Conservation (phyloP, 2,797 vertebrate genomes). For the Alcedo quadribrachys region DNA sequence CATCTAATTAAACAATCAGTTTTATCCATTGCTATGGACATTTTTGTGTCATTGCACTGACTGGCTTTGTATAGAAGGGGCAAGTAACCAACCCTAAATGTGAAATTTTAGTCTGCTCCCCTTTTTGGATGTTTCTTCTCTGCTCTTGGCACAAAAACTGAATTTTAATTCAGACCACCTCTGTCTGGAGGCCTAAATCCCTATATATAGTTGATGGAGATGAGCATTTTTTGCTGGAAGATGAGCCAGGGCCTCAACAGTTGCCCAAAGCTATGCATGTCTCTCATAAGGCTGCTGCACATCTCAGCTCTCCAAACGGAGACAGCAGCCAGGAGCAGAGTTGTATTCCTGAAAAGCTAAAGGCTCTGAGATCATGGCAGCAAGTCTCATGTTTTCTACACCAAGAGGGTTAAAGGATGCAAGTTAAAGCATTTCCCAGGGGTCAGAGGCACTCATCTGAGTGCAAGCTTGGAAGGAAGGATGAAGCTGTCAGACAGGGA, state of each 20-base stretch:
- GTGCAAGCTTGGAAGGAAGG: neutral
- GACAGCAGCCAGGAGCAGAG: neutral
- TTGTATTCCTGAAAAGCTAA: neutral
- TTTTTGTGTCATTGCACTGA: neutral
- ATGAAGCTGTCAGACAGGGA: neutral
- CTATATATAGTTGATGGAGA: neutral
- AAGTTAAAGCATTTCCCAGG: neutral
- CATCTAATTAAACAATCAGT: neutral
- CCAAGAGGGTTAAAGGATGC: neutral
- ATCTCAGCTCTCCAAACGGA: neutral
- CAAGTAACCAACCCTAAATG: neutral
- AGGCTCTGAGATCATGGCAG: neutral
- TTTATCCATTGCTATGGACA: neutral
- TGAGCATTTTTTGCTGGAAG: neutral
- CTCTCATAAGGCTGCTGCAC: neutral
- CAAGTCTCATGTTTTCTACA: neutral
- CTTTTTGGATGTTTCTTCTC: neutral
- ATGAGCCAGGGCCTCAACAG: fast-evolving
- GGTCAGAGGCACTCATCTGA: neutral
- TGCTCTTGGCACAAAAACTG: neutral
- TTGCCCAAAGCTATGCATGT: neutral
- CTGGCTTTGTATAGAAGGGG: neutral
- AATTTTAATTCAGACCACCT: neutral
- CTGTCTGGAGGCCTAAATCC: neutral
- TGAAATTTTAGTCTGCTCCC: neutral